Conservation (phyloP, 2,113 vertebrate species). For the Poeciliopsis occidentalis region DNA sequence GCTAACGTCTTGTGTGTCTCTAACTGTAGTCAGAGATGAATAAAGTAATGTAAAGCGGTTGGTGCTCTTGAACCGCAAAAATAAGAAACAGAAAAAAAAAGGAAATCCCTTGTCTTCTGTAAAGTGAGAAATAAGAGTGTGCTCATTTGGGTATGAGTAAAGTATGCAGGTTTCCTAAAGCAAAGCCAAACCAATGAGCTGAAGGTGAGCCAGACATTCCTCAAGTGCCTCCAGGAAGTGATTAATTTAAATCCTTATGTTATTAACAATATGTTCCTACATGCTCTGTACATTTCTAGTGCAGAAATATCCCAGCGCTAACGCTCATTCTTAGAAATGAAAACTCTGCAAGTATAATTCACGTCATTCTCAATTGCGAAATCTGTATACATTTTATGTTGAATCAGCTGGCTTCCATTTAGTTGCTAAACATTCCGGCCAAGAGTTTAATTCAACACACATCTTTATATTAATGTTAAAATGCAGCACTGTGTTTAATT, state of each 20-base stretch:
- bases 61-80: not conserved
- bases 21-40: conserved; percentile 23
- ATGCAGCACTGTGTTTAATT: not conserved
- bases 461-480: not conserved
- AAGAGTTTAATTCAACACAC: not conserved
- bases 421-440: not conserved
- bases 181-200: not conserved
- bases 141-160: conserved; percentile 1
- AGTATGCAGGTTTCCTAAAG: not conserved
- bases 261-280: not conserved
- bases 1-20: conserved; percentile 40
- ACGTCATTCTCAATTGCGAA: not conserved
- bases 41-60: conserved; percentile 27
- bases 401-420: not conserved
- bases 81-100: not conserved
- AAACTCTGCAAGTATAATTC: not conserved
- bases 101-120: conserved; percentile 17
- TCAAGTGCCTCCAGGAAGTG: conserved; percentile 11
- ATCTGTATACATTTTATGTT: not conserved
- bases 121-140: conserved; percentile 5
- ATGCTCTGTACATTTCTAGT: not conserved
- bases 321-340: not conserved
- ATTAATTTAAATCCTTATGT: not conserved
- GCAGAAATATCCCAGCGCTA: not conserved
- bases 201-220: conserved; percentile 3